Evolutionary conservation across 2,113 vertebrate species (phyloP).

Genomic region (Pluvialis apricaria): DNA sequence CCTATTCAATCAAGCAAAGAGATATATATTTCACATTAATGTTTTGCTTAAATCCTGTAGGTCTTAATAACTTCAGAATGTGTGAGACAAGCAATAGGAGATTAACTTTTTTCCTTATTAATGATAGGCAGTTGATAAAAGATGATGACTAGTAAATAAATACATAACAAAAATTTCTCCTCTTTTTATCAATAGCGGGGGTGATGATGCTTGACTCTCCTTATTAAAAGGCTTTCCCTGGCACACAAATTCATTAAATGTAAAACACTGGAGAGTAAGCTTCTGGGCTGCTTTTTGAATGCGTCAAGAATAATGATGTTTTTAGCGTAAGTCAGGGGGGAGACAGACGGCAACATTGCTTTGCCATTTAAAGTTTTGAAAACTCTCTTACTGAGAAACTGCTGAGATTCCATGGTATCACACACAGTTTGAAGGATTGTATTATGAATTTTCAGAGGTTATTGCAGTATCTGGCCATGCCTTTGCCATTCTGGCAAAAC

Average conservation of each 20-base stretch:
- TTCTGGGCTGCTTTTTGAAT: not conserved
- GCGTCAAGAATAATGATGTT: not conserved
- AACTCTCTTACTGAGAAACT: not conserved
- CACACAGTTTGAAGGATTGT: not conserved
- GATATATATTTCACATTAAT: not conserved
- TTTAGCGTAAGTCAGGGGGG: not conserved
- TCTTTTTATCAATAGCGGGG: not conserved
- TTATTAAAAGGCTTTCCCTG: not conserved
- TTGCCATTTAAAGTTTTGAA: not conserved
- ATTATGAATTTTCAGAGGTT: not conserved
- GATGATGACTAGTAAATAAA: not conserved
- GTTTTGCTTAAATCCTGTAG: not conserved
- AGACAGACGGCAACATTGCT: rapidly evolving
- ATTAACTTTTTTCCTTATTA: not conserved
- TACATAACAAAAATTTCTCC: not conserved
- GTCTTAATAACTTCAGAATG: not conserved
- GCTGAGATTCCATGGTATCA: not conserved
- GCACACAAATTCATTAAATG: not conserved
- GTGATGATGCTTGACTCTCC: not conserved
- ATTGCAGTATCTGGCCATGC: not conserved
- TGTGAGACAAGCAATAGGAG: not conserved
- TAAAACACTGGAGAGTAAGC: not conserved
- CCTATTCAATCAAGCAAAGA: not conserved
- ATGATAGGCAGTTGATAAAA: not conserved
- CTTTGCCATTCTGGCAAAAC: not conserved